These are phyloP conservation scores for Anthopleura xanthogrammica DNA, from an alignment of 92 coral and sea anemone genomes.

Conservation along the genomic window DNA sequence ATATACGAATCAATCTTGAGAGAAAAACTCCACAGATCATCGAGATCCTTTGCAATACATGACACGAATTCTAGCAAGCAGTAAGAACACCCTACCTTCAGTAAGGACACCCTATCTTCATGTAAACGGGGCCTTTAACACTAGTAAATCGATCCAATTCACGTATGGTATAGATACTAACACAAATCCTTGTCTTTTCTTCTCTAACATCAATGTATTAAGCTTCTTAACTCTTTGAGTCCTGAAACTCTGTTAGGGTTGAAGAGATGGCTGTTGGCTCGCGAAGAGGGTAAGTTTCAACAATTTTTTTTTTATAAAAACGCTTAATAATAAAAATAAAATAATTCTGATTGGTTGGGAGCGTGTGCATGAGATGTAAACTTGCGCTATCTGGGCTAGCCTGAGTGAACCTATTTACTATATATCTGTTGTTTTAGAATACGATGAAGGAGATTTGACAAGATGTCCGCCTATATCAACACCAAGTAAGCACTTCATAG, in stretches of 20 bases:
- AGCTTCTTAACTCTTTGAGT: conserved; percentile 31
- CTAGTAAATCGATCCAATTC: no score
- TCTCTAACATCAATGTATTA: background rate
- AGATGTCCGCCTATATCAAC: conserved; percentile 10
- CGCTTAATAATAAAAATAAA: no score
- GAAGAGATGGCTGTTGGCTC: conserved; percentile 37
- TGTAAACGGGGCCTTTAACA: no score
- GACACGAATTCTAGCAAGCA: no score
- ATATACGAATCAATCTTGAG: no score
- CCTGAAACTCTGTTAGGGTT: conserved; percentile 39
- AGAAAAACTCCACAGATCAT: no score
- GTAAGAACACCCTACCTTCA: no score
- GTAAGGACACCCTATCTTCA: no score
- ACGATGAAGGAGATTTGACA: conserved; percentile 9
- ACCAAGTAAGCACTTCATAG: conserved; percentile 1
- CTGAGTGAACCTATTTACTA: background rate
- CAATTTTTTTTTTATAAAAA: background rate
- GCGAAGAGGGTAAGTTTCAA: conserved; percentile 23
- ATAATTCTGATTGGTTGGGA: no score
- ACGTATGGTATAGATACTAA: background rate
- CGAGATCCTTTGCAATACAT: no score
- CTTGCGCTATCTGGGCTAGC: no score
- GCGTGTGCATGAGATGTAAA: no score
- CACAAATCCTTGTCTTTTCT: background rate
- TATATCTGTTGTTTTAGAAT: background rate